A percentile compares a stretch with the other conserved stretches of the same genome.
Conservation (phyloP, 2,113 vertebrate genomes). For the Eurystomus gularis region DNA sequence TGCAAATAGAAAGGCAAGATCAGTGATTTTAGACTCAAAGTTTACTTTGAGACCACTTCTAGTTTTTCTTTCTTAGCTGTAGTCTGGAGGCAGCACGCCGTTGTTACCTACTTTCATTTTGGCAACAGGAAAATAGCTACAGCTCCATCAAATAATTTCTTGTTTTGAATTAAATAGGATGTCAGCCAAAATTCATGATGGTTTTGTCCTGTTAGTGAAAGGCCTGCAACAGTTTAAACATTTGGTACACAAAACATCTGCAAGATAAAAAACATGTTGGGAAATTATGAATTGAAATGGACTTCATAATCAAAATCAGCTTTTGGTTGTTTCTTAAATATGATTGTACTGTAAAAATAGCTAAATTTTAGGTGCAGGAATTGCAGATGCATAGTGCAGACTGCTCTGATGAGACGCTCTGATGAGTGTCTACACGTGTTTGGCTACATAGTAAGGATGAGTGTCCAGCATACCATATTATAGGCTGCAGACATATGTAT, state of each 20-base stretch:
- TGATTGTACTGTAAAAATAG: background rate
- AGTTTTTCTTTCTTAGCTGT: background rate
- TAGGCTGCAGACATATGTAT: background rate
- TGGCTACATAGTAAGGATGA: background rate
- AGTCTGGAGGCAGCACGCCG: background rate
- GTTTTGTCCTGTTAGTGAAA: conserved; percentile 22
- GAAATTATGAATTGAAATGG: background rate
- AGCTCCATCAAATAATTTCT: background rate
- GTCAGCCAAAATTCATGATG: background rate
- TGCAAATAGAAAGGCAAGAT: background rate
- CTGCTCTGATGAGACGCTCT: background rate
- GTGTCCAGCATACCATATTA: background rate
- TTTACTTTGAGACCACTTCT: background rate
- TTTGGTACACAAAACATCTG: background rate
- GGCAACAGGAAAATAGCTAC: background rate
- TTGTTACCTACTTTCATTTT: background rate
- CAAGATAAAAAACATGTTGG: background rate
- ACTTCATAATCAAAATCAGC: background rate
- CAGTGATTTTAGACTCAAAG: background rate
- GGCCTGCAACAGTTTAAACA: background rate
- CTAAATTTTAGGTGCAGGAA: background rate
- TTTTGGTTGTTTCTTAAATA: background rate
- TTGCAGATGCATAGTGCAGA: background rate
- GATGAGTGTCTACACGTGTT: background rate
- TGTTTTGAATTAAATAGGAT: conserved; percentile 5